Evolutionary conservation across 2,888 invertebrate genomes (phyloP).

Genomic region (Cantharis flavilabris): DNA sequence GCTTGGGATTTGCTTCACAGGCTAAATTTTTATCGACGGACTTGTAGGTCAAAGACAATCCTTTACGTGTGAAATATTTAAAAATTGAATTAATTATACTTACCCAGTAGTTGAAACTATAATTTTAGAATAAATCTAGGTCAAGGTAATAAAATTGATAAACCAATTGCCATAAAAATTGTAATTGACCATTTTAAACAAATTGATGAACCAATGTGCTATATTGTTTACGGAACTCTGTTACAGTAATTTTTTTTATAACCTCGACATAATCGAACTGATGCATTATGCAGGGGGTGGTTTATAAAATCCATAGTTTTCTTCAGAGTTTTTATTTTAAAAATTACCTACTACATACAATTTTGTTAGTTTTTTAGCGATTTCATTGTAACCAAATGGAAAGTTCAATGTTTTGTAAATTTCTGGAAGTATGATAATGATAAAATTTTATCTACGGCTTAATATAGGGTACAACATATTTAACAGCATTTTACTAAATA

Average conservation of each 20-base stretch:
- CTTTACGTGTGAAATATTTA: not conserved
- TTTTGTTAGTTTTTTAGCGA: not conserved
- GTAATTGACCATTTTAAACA: not conserved
- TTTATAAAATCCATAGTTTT: not conserved
- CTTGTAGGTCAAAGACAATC: not conserved
- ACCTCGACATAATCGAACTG: not conserved
- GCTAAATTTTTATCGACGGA: not conserved
- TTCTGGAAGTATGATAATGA: not conserved
- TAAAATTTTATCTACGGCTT: not conserved
- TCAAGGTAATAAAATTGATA: not conserved
- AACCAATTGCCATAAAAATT: not conserved
- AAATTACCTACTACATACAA: too few species aligned
- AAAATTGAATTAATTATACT: not conserved
- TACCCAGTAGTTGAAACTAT: not conserved
- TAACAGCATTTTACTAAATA: not conserved
- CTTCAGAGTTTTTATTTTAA: too few species aligned
- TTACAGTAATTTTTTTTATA: not conserved
- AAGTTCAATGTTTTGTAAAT: not conserved
- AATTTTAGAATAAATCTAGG: not conserved
- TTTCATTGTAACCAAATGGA: not conserved
- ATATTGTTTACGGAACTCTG: not conserved
- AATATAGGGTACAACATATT: not conserved
- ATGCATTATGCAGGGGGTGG: not conserved
- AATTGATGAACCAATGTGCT: not conserved
- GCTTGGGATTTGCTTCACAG: not conserved